Conservation (phyloP, 2,888 invertebrate species). For the Pristionchus exspectatus region DNA sequence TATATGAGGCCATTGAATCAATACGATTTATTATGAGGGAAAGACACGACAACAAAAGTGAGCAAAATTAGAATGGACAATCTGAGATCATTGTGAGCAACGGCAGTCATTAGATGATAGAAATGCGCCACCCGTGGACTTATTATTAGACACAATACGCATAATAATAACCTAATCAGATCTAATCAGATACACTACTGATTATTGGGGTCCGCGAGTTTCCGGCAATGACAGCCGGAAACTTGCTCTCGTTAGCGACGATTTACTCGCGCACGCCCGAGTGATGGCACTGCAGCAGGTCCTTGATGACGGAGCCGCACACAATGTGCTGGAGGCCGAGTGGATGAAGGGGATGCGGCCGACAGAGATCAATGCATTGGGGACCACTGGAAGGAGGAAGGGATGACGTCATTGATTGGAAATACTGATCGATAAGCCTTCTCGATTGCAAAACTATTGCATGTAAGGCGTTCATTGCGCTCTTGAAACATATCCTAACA, state of each 20-base stretch:
- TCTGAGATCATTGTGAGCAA: constrained; percentile 21
- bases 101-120: background rate
- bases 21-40: background rate
- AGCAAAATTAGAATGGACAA: background rate
- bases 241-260: constrained; percentile 17
- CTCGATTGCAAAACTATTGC: too few species aligned
- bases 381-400: constrained; percentile 72
- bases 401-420: background rate
- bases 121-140: constrained; percentile 19
- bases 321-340: constrained; percentile 75
- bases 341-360: constrained; percentile 64
- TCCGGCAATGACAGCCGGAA: background rate
- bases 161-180: background rate
- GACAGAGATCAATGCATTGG: constrained; percentile 77
- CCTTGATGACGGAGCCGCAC: constrained; percentile 73
- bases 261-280: constrained; percentile 63
- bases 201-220: constrained; percentile 20
- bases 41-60: background rate
- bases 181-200: constrained; percentile 42
- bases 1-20: background rate
- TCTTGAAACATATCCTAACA: too few species aligned
- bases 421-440: background rate
- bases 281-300: constrained; percentile 76
- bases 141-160: constrained; percentile 16
- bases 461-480: too few species aligned